A percentile compares a stretch with the other conserved stretches of the same genome.
phyloP scores from a whole-genome alignment of 2,113 vertebrate genomes.

The Strigops habroptila region DNA sequence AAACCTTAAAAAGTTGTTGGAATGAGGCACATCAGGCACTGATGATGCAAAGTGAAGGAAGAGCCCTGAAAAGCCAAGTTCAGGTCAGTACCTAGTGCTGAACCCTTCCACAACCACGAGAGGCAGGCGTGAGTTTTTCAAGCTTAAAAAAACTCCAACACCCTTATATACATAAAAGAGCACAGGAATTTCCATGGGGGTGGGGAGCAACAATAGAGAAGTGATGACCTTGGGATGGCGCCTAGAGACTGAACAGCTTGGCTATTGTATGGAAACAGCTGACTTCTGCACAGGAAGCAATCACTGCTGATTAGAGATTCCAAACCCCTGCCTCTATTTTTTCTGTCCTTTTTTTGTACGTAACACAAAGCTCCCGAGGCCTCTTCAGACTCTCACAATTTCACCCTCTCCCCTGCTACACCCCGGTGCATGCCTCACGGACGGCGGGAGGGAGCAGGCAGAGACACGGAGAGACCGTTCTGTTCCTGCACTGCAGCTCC shows the following conservation, averaged over 20 bases:
- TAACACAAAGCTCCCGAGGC: neutral
- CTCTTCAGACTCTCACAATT: neutral
- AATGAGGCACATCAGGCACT: neutral
- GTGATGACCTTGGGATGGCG: conserved; percentile 76
- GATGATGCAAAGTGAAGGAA: neutral
- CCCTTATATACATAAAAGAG: conserved; percentile 8
- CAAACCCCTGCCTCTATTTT: conserved; percentile 18
- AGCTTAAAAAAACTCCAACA: neutral
- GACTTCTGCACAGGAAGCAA: conserved; percentile 79
- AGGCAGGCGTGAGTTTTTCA: conserved; percentile 19
- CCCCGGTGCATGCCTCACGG: neutral
- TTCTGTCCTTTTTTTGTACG: neutral
- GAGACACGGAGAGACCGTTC: neutral
- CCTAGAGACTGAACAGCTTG: conserved; percentile 67
- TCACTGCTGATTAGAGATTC: conserved; percentile 64
- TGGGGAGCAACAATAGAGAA: conserved; percentile 67
- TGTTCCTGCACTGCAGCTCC: neutral
- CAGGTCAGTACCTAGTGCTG: neutral
- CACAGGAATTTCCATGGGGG: conserved; percentile 63
- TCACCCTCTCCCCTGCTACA: neutral
- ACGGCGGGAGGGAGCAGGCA: neutral
- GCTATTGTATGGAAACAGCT: conserved; percentile 74
- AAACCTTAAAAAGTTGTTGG: neutral
- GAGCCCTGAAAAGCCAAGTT: neutral
- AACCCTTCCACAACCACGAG: neutral